Base-by-base conservation (phyloP, 2,113 vertebrate genomes). In the Progne subis region DNA sequence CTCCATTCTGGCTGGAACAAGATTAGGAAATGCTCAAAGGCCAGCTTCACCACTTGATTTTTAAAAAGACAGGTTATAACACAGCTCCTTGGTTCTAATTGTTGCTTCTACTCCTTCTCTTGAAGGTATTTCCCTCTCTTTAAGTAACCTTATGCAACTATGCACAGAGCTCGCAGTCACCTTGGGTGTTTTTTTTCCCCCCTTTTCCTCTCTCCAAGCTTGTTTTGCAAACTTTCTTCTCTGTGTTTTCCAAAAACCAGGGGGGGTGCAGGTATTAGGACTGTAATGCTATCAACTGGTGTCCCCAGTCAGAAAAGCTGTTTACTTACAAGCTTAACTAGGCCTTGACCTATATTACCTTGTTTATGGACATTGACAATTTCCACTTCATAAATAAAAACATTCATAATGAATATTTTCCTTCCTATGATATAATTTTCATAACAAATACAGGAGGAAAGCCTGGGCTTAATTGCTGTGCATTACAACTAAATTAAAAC, bases 151-250 rank as follows among this genome's bases (percentile, higher is more conserved):
- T 57, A 78, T 21, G 24, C 14, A 47, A 26, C 8, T 37, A 41
- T 12, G 75, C 16, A 39, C 2, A 20, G 1, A 39, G 19, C 34
- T 71, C 63, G 59, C 9, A 50, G 29, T 37, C 25, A 70, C 17
- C 14, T 8, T 23, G 17, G 6, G 11, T 0, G 8, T 6, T 11
- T 8, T 50, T 34, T 5, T 1, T 1, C 0, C 2, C 0, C 5
- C 7, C 19, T 4, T 53, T 26, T 20, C 18, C 18, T 11, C 8
- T 26, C 49, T 37, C 14, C 3, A 9, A 50, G 4, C 12, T 31
- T 2, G 7, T 50, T 50, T 61, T 43, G 28, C 53, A 80, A 43
- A 20, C 23, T 69, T 71, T 39, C 11, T 49, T 21, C 47, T 50
- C 46, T 9, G 3, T 25, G 6, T 37, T 74, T 65, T 67, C 20